phyloP scores from a whole-genome alignment of 1,140 invertebrate genomes.

The Eupeodes corollae region DNA sequence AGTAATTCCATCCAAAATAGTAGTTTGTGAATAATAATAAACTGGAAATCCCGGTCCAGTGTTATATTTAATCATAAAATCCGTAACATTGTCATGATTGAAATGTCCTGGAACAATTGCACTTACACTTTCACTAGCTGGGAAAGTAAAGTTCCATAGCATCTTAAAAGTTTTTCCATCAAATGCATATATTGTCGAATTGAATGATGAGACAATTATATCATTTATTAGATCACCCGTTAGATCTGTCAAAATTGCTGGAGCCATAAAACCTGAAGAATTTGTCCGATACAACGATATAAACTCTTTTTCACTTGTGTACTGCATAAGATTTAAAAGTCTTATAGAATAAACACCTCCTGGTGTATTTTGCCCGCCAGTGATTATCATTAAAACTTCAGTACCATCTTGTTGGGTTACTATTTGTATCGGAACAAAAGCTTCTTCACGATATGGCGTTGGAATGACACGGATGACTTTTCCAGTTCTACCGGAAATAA shows the following conservation, averaged over 20 bases:
- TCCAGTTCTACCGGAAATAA: slow-evolving; percentile 62
- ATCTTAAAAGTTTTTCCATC: slow-evolving; percentile 53
- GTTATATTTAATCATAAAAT: slow-evolving; percentile 72
- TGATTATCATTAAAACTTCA: slow-evolving; percentile 47
- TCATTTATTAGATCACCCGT: slow-evolving; percentile 62
- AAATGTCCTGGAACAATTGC: slow-evolving; percentile 72
- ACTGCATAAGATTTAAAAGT: slow-evolving; percentile 37
- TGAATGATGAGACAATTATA: slow-evolving; percentile 60
- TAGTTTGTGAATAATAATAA: slow-evolving; percentile 64
- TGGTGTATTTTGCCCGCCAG: slow-evolving; percentile 59
- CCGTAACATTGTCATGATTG: slow-evolving; percentile 67
- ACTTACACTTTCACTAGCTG: slow-evolving; percentile 50
- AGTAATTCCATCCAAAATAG: slow-evolving; percentile 55
- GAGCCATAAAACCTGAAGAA: slow-evolving; percentile 45
- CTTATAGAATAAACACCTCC: slow-evolving; percentile 57
- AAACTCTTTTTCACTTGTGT: slow-evolving; percentile 34
- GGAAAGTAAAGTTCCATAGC: slow-evolving; percentile 62
- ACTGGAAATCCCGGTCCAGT: slow-evolving; percentile 61
- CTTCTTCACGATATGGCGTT: slow-evolving; percentile 56
- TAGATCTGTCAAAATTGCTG: slow-evolving; percentile 64
- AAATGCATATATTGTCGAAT: slow-evolving; percentile 60
- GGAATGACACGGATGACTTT: slow-evolving; percentile 48
- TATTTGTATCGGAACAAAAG: slow-evolving; percentile 51
- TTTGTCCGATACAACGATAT: slow-evolving; percentile 21
- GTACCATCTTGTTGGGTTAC: slow-evolving; percentile 28